Conservation (phyloP, 1,140 invertebrate genomes). For the Lithobius niger region DNA sequence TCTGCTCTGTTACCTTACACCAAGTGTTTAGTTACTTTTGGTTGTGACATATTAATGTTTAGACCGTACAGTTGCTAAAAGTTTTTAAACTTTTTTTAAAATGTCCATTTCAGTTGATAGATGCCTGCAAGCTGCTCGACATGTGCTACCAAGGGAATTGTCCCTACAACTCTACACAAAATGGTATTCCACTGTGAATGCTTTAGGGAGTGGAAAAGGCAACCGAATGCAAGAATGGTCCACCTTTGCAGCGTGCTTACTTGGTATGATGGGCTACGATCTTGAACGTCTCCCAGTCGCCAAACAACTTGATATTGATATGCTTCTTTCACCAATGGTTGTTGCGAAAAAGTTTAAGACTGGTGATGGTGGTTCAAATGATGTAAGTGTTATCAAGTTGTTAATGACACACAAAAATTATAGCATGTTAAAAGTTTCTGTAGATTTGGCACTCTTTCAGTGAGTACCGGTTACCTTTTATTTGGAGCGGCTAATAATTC, state of each 20-base stretch:
- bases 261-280: constrained; percentile 54
- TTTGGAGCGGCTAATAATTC: too few species aligned
- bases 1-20: background rate
- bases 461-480: too few species aligned
- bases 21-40: background rate
- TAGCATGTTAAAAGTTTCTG: too few species aligned
- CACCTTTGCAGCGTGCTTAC: constrained; percentile 47
- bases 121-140: constrained; percentile 54
- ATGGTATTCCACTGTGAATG: constrained; percentile 77
- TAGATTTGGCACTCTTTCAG: too few species aligned
- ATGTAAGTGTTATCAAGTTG: too few species aligned
- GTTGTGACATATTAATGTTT: background rate
- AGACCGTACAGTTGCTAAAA: background rate
- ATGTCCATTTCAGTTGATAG: constrained; percentile 25
- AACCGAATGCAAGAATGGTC: constrained; percentile 65
- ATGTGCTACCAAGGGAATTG: constrained; percentile 56
- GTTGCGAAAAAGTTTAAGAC: constrained; percentile 44
- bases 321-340: constrained; percentile 26
- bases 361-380: constrained; percentile 38
- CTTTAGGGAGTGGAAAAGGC: constrained; percentile 65
- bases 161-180: constrained; percentile 60
- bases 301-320: constrained; percentile 35
- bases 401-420: too few species aligned
- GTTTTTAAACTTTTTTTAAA: background rate
- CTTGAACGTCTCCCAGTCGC: constrained; percentile 43